Evolutionary conservation across 1,140 invertebrate species (phyloP).

Genomic region (Dysdera silvatica): DNA sequence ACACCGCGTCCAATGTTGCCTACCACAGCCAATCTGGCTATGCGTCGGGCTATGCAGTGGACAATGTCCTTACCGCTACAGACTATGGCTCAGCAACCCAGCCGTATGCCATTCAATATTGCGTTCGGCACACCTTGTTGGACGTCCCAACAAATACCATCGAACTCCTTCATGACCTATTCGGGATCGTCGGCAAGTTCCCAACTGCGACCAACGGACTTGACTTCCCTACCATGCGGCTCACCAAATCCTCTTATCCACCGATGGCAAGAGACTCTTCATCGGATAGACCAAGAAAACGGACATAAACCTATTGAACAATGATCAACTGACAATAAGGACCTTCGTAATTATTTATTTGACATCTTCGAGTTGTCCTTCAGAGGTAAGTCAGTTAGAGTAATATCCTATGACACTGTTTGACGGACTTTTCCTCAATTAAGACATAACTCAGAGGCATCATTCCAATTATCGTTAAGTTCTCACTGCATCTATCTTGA

Average conservation of each 20-base stretch:
- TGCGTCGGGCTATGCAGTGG: slow-evolving; percentile 8
- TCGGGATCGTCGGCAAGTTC: neutral
- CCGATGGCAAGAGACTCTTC: slow-evolving; percentile 16
- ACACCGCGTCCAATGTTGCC: neutral
- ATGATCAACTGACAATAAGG: no score
- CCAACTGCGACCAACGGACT: neutral
- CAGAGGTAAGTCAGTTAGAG: no score
- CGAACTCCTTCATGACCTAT: slow-evolving; percentile 3
- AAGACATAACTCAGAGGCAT: no score
- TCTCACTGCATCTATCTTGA: no score
- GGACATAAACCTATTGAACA: slow-evolving; percentile 12
- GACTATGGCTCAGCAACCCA: neutral
- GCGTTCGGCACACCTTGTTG: slow-evolving; percentile 8
- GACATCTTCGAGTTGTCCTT: no score
- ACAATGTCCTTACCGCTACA: slow-evolving; percentile 20
- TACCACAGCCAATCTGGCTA: neutral
- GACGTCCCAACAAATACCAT: neutral
- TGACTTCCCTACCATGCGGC: neutral
- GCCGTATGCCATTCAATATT: slow-evolving; percentile 13
- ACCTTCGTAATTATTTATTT: no score
- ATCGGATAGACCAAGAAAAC: neutral
- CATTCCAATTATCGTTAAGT: no score
- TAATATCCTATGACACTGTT: no score
- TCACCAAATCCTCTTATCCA: neutral
- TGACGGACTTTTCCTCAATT: no score